Evolutionary conservation across 2,888 invertebrate species (phyloP).

Genomic region (Mimumesa dahlbomi): DNA sequence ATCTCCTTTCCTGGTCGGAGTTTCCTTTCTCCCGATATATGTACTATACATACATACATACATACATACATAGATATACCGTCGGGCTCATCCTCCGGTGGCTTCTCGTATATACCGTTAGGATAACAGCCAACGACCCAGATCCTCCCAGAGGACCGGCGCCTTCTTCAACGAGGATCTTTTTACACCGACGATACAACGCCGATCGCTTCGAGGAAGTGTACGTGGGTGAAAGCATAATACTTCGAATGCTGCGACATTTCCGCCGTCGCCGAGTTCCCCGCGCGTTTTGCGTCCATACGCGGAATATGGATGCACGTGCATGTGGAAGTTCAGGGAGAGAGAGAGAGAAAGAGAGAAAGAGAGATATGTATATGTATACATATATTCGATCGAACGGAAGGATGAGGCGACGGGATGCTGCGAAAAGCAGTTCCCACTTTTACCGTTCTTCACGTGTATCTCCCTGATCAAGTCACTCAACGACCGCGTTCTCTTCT

Average conservation of each 20-base stretch:
- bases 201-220: slow-evolving; percentile 16
- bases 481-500: no score
- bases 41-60: neutral
- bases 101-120: slow-evolving; percentile 58
- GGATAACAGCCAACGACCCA: slow-evolving; percentile 60
- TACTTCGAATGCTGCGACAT: slow-evolving; percentile 19
- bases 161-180: slow-evolving; percentile 32
- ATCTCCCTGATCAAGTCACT: slow-evolving; percentile 12
- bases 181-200: slow-evolving; percentile 20
- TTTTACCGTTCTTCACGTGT: neutral
- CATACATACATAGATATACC: neutral
- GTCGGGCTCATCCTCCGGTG: slow-evolving; percentile 3
- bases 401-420: neutral
- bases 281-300: neutral
- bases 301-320: no score
- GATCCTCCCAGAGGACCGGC: slow-evolving; percentile 52
- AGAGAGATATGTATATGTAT: no score
- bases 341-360: no score
- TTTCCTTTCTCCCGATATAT: slow-evolving; percentile 52
- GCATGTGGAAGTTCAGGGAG: no score
- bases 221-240: slow-evolving; percentile 54
- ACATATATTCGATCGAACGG: slow-evolving; percentile 3
- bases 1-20: slow-evolving; percentile 45
- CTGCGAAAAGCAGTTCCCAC: neutral
- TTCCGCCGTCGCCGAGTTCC: slow-evolving; percentile 3